Evolutionary conservation across 2,113 vertebrate species (phyloP).

Genomic region (Chionomys nivalis): DNA sequence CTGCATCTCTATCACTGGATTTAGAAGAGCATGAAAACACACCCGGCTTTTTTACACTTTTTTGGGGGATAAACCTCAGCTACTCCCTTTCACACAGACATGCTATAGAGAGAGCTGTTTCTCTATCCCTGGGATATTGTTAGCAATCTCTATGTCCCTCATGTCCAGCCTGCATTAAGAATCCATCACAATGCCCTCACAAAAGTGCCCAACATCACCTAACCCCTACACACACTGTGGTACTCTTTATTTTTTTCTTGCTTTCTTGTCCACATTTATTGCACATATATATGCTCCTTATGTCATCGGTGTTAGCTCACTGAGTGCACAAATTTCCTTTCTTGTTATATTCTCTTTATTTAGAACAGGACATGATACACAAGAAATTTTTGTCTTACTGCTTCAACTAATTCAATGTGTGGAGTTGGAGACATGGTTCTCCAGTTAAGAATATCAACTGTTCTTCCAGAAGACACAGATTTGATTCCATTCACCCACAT

Average conservation of each 20-base stretch:
- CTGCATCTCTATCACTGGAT: background rate
- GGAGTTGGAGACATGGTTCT: background rate
- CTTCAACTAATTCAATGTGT: background rate
- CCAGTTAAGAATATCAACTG: background rate
- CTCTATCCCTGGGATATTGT: background rate
- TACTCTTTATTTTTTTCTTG: background rate
- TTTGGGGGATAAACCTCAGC: background rate
- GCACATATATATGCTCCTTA: background rate
- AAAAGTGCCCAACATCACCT: background rate
- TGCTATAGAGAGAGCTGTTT: too few species aligned
- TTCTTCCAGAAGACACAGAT: background rate
- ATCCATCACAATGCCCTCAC: too few species aligned
- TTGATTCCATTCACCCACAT: background rate
- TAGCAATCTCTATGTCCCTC: background rate
- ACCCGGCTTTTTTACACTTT: background rate
- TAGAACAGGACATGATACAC: background rate
- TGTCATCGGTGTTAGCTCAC: background rate
- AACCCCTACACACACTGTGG: rapidly evolving
- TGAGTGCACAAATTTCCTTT: background rate
- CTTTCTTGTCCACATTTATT: background rate
- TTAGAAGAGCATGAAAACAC: background rate
- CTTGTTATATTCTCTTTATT: background rate
- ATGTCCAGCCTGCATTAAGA: background rate
- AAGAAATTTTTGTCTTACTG: background rate
- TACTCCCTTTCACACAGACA: too few species aligned